Percentiles rank a stretch among this genome's conserved stretches.
phyloP scores from a whole-genome alignment of 2,888 invertebrate species.

The Cabera pusaria region DNA sequence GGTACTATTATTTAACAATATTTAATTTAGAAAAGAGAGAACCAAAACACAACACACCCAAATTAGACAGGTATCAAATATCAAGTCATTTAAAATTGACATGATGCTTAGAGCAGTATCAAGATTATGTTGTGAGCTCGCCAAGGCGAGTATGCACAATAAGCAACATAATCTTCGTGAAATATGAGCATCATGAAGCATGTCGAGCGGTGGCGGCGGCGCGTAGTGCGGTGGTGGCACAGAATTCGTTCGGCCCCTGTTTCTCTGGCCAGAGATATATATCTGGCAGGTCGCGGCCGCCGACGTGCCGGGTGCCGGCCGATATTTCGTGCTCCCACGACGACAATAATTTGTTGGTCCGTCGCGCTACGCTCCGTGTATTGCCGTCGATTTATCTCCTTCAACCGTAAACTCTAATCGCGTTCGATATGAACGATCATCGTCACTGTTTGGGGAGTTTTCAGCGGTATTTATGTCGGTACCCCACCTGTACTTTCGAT shows the following conservation, averaged over 20 bases:
- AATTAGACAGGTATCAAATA: too few relatives aligned
- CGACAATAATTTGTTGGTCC: conserved; percentile 78
- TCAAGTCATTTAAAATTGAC: too few relatives aligned
- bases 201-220: conserved; percentile 23
- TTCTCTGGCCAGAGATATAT: conserved; percentile 46
- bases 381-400: conserved; percentile 64
- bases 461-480: conserved; percentile 32
- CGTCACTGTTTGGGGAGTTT: conserved; percentile 44
- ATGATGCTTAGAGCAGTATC: too few relatives aligned
- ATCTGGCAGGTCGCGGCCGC: conserved; percentile 54
- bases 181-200: conserved; percentile 33
- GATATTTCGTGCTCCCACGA: conserved; percentile 73
- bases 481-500: conserved; percentile 6
- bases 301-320: conserved; percentile 53
- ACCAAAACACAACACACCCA: too few relatives aligned
- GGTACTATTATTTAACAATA: too few relatives aligned
- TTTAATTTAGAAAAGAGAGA: too few relatives aligned
- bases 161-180: conserved; percentile 32
- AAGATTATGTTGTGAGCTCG: too few relatives aligned
- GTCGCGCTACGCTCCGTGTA: conserved; percentile 62
- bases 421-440: conserved; percentile 52
- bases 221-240: conserved; percentile 24
- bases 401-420: conserved; percentile 62
- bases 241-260: conserved; percentile 34
- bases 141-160: conserved; percentile 3